phyloP scores from a whole-genome alignment of 2,797 vertebrate genomes.

The Oreochromis mossambicus region DNA sequence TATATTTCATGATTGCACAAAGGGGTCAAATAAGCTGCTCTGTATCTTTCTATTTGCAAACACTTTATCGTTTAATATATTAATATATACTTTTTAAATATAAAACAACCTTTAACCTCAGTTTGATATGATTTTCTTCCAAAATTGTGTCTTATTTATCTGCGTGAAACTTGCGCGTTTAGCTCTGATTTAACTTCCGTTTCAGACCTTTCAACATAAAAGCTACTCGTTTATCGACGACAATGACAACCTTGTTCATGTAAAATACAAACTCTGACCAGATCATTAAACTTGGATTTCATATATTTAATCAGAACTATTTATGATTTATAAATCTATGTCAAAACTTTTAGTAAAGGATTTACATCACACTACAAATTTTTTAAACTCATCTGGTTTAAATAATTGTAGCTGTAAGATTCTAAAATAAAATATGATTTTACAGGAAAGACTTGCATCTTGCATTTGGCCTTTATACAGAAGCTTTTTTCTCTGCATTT shows the following conservation, averaged over 20 bases:
- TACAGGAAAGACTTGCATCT: not conserved
- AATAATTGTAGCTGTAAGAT: not conserved
- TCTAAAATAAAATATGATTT: not conserved
- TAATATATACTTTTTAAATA: not conserved
- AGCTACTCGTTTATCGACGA: not conserved
- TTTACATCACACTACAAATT: not conserved
- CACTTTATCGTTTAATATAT: not conserved
- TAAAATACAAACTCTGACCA: not conserved
- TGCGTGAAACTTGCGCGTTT: not conserved
- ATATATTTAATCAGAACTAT: not conserved
- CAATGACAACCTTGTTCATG: not conserved
- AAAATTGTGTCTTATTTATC: not conserved
- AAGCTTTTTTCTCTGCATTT: not conserved
- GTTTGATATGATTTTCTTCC: not conserved
- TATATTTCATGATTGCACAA: not conserved
- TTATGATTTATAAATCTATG: not conserved
- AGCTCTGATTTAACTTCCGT: not conserved
- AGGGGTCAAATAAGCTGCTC: not conserved
- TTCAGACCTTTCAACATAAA: conserved; percentile 18
- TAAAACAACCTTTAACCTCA: not conserved
- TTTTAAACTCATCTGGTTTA: not conserved
- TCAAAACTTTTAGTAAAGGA: not conserved
- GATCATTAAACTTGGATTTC: not conserved
- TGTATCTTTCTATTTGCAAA: not conserved
- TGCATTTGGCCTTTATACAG: not conserved